These are phyloP conservation scores for Lacerta bilineata DNA, from an alignment of 2,797 vertebrate species.

Conservation along the genomic window DNA sequence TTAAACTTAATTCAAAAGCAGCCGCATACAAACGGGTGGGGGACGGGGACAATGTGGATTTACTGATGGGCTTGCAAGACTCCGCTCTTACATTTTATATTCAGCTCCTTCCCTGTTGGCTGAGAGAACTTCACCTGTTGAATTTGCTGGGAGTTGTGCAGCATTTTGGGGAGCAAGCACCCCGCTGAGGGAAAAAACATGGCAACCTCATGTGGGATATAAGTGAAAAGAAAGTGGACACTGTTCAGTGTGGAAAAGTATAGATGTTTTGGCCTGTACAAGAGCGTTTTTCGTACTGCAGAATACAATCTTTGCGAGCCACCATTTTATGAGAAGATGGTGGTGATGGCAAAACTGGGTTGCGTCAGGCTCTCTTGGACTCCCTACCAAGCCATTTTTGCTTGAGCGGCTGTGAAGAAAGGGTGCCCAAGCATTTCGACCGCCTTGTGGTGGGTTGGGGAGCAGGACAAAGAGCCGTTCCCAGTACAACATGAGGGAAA, in stretches of 20 bases:
- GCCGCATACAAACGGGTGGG: no score
- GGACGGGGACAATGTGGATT: background rate
- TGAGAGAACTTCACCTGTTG: background rate
- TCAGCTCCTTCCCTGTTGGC: background rate
- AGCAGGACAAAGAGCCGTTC: no score
- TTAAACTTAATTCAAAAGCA: background rate
- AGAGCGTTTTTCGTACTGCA: background rate
- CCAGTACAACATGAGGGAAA: background rate
- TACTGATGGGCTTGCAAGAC: background rate
- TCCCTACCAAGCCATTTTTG: background rate
- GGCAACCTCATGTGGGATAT: background rate
- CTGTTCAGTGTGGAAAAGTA: background rate
- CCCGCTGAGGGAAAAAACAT: background rate
- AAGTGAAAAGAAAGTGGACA: background rate
- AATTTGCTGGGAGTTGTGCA: background rate
- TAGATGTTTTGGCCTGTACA: background rate
- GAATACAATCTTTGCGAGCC: background rate
- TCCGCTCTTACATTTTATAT: background rate
- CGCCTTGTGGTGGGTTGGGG: no score
- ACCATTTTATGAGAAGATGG: background rate
- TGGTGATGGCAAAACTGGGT: background rate
- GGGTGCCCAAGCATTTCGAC: no score
- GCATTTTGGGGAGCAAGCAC: background rate
- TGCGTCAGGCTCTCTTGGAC: background rate
- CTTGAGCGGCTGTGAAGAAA: background rate